Base-by-base conservation (phyloP, 1,140 invertebrate genomes). In the Anadara kagoshimensis region DNA sequence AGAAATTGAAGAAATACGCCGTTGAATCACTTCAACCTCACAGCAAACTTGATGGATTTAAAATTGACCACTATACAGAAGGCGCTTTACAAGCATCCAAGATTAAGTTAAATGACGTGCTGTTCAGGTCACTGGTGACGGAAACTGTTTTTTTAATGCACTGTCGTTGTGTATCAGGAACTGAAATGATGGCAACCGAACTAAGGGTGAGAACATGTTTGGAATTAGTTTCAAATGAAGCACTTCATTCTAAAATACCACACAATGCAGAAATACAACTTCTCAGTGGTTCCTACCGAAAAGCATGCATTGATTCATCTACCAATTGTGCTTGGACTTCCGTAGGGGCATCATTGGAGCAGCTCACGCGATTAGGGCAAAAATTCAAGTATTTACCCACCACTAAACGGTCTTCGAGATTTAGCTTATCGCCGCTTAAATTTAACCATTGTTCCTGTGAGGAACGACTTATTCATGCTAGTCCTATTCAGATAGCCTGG, bases 111-210 rank as follows among this genome's bases (percentile, higher is more conserved):
- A n/a, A n/a, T n/a, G n/a, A n/a, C n/a, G n/a, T n/a, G n/a, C n/a
- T n/a, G n/a, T n/a, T n/a, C n/a, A n/a, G n/a, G 63, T 65, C 20
- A 2, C 10, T 5, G 63, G 49, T 18, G n/a, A 65, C 18, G 63
- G 63, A 16, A 65, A 53, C 36, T 51, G 63, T 45, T 36, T 65
- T 11, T 65, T 65, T 53, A 65, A 65, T 65, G 63, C 63, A 11
- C 16, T 65, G 18, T 65, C 63, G 20, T 18, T 65, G 4, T 22
- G 20, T 53, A 41, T 65, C 16, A 29, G 63, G 63, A 36, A 53
- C 47, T 43, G 63, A 65, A n/a, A 12, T 26, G 7, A 24, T 65
- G 20, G 45, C 63, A 12, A 53, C 63, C 5, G 63, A 65, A 29
- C 47, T 65, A 1, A 41, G 63, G 41, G 63, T 53, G 0, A 36